Conservation (phyloP, 2,797 vertebrate species). For the Pempheris klunzingeri region DNA sequence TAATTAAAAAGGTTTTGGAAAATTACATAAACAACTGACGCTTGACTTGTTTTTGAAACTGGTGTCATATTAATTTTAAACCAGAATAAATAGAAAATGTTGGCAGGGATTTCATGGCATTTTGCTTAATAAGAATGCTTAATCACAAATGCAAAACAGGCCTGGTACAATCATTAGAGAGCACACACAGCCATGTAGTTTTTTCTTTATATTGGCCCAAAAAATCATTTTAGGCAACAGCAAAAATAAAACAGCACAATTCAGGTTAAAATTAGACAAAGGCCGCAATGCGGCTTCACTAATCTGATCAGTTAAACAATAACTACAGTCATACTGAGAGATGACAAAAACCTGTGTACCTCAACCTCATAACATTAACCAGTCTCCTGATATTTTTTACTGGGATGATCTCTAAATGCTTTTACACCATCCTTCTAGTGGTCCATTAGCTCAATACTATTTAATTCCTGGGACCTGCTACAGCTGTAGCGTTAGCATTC, state of each 20-base stretch:
- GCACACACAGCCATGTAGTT: background rate
- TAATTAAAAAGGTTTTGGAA: slow-evolving; percentile 20
- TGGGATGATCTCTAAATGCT: background rate
- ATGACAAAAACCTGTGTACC: background rate
- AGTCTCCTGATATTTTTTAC: background rate
- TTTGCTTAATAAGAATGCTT: background rate
- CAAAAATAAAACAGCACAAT: background rate
- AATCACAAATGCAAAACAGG: slow-evolving; percentile 34
- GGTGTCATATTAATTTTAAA: slow-evolving; percentile 21
- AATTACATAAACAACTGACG: slow-evolving; percentile 16
- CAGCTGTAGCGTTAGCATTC: background rate
- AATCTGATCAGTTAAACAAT: background rate
- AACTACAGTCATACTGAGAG: background rate
- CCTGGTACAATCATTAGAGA: slow-evolving; percentile 8
- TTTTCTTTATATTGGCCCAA: background rate
- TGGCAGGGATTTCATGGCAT: slow-evolving; percentile 5
- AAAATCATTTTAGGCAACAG: background rate
- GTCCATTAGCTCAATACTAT: background rate
- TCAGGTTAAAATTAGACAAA: background rate
- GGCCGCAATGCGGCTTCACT: background rate
- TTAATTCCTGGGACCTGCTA: background rate
- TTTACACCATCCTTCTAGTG: background rate
- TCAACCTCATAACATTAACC: background rate
- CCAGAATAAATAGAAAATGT: slow-evolving; percentile 13
- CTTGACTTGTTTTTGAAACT: slow-evolving; percentile 17